Conservation (phyloP, 2,797 vertebrate genomes). For the Otolemur crassicaudatus region DNA sequence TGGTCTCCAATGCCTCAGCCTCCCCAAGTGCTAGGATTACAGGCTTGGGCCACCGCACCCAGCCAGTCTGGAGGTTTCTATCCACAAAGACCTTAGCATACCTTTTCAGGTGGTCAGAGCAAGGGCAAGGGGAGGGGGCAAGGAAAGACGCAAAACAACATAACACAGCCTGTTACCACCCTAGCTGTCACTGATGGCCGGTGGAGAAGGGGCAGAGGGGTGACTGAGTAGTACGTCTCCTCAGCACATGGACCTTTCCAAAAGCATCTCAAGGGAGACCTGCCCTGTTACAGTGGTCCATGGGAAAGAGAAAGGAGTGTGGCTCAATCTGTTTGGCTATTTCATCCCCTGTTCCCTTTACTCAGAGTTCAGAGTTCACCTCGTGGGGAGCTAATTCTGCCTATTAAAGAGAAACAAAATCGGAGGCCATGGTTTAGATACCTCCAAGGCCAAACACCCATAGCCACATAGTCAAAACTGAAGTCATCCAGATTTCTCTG, state of each 20-base stretch:
- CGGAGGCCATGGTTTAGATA: not conserved
- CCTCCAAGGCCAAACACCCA: not conserved
- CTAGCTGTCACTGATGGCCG: not conserved
- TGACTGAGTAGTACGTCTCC: not conserved
- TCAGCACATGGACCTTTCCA: not conserved
- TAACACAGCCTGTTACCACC: not conserved
- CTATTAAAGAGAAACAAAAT: not conserved
- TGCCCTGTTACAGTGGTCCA: not conserved
- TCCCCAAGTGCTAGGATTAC: not conserved
- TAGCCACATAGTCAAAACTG: not conserved
- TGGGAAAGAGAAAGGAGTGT: not conserved
- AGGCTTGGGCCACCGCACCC: not conserved
- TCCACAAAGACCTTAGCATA: not conserved
- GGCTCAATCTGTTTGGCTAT: not conserved
- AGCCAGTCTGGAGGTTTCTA: not conserved
- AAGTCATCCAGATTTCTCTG: not conserved
- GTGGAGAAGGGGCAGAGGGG: not conserved
- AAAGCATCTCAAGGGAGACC: not conserved
- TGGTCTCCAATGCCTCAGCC: not conserved
- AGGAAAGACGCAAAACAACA: not conserved
- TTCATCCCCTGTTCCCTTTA: not conserved
- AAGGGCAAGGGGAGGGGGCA: not conserved
- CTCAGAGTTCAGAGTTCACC: not conserved
- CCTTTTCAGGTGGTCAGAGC: not conserved
- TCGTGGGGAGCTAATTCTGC: not conserved